phyloP scores from a whole-genome alignment of 2,888 invertebrate species.

The Xylophagus ater region DNA sequence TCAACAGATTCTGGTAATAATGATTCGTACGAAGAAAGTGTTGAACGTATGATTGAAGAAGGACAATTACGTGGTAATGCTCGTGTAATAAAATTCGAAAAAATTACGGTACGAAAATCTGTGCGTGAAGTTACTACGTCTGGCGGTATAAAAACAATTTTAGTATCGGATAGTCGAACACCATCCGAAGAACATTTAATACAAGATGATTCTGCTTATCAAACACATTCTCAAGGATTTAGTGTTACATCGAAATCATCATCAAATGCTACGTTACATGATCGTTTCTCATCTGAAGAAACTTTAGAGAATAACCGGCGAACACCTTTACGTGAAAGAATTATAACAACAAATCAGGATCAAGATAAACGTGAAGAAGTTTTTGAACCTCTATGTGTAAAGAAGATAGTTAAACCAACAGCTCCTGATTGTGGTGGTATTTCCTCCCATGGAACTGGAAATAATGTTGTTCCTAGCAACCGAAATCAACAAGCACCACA shows the following conservation, averaged over 20 bases:
- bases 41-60: constrained; percentile 47
- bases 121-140: constrained; percentile 44
- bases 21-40: constrained; percentile 41
- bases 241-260: constrained; percentile 41
- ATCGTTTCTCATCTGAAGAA: constrained; percentile 46
- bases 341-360: constrained; percentile 31
- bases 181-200: constrained; percentile 43
- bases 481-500: constrained; percentile 18
- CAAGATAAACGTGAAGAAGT: constrained; percentile 31
- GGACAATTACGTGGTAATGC: constrained; percentile 52
- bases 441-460: constrained; percentile 12
- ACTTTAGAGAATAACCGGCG: constrained; percentile 29
- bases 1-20: constrained; percentile 13
- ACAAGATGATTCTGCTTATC: constrained; percentile 47
- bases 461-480: constrained; percentile 20
- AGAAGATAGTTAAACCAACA: constrained; percentile 20
- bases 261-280: constrained; percentile 42
- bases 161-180: constrained; percentile 36
- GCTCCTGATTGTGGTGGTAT: constrained; percentile 22
- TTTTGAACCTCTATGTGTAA: constrained; percentile 17
- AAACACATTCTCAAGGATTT: constrained; percentile 42
- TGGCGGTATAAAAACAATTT: constrained; percentile 31
- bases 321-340: constrained; percentile 31
- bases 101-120: constrained; percentile 54
- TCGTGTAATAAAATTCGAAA: constrained; percentile 60